Evolutionary conservation across 2,888 invertebrate species (phyloP), one percentile per base, ranked within the genome.

Genomic region (Aleiodes testaceus): DNA sequence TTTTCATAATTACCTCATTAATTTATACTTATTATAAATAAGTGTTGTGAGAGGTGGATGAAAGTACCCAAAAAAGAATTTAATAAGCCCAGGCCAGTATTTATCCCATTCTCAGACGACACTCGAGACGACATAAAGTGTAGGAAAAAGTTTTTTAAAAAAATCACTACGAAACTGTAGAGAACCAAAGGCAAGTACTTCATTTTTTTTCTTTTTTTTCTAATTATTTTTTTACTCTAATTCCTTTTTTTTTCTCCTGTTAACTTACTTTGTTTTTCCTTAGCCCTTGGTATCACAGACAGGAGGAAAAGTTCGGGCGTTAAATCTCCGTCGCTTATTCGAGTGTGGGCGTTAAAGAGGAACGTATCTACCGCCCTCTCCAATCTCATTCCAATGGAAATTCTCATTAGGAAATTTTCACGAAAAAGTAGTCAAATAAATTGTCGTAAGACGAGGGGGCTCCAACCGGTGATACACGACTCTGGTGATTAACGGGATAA

Each of bases 111-210:
- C 26, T 36, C 36, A 59, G 59, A 59, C 59, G 59, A 59, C 59
- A 59, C 59, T 59, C 59, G 59, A 59, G 59, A 59, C 59, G 59
- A 59, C 59, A 59, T 59, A 59, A 59, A 59, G 42, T 42, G 59
- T 59, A 36, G 42, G n/a, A 18, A 42, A 59, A 11, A 36, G 9
- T 55, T 55, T 55, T 14, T 14, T 2, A 36, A 36, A 36, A 36
- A 36, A 36, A 30, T 59, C 42, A 26, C 12, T 42, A 42, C 59
- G 59, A 42, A 59, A 59, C 59, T 59, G 36, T 36, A 59, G 26
- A n/a, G n/a, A 42, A 59, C 36, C 64, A 72, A 68, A 68, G 66
- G 50, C 4, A 71, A 70, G 59, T 69, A 72, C 70, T 67, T 70
- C 63, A 65, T 53, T 68, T 26, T 59, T 42, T 22, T 36, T 53